Conservation (phyloP, 2,797 vertebrate genomes). For the Emys orbicularis region DNA sequence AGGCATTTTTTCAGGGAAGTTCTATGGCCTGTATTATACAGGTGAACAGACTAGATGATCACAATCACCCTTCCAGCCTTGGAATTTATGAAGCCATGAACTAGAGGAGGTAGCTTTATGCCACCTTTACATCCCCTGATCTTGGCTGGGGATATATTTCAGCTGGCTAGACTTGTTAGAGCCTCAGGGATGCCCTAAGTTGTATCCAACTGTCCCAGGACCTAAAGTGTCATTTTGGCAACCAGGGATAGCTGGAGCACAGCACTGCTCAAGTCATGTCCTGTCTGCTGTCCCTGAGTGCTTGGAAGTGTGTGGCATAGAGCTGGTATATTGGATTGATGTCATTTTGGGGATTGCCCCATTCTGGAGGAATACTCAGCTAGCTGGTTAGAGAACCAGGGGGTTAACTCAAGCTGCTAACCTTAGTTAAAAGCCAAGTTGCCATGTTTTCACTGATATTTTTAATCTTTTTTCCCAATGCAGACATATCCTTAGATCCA, state of each 20-base stretch:
- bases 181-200: neutral
- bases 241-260: neutral
- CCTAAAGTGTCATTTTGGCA: neutral
- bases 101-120: neutral
- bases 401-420: neutral
- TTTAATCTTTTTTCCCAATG: neutral
- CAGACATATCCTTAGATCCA: neutral
- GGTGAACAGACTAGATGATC: neutral
- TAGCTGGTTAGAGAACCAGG: constrained; percentile 5
- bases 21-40: too few species aligned
- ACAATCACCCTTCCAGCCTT: neutral
- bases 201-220: constrained; percentile 1
- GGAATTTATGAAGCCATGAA: neutral
- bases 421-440: neutral
- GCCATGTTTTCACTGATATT: neutral
- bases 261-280: neutral
- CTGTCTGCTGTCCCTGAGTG: neutral
- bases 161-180: neutral
- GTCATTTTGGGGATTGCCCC: neutral
- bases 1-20: too few species aligned
- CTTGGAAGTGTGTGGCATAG: neutral
- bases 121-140: neutral
- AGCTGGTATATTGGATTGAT: neutral
- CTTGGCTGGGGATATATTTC: neutral
- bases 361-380: constrained; percentile 6